Evolutionary conservation across 2,113 vertebrate species (phyloP).

Genomic region (Probosciger aterrimus): DNA sequence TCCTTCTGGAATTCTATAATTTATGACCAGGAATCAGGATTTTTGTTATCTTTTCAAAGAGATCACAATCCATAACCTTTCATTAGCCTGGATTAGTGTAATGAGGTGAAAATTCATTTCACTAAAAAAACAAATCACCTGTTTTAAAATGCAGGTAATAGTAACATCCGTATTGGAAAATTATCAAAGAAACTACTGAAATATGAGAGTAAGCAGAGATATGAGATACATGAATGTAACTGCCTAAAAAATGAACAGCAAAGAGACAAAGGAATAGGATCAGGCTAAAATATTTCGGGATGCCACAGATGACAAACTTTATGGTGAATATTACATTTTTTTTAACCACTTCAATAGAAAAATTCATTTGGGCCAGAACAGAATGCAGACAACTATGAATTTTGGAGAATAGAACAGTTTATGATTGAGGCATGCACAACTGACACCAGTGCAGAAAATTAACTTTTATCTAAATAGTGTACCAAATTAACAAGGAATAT

Average conservation of each 20-base stretch:
- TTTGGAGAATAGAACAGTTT: background rate
- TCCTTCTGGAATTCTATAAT: background rate
- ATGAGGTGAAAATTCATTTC: background rate
- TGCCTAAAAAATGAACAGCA: background rate
- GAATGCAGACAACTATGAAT: background rate
- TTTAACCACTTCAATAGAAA: background rate
- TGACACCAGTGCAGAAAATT: background rate
- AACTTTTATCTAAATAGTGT: background rate
- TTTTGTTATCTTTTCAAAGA: background rate
- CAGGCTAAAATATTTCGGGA: background rate
- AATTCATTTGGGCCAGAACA: background rate
- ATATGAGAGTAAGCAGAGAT: background rate
- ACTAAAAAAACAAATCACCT: background rate
- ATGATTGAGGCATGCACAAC: background rate
- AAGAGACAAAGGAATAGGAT: background rate
- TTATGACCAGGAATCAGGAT: background rate
- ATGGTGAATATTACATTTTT: background rate
- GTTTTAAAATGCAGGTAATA: background rate
- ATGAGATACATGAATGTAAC: background rate
- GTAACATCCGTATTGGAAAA: background rate
- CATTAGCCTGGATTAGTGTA: background rate
- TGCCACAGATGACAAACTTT: background rate
- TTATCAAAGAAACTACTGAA: background rate
- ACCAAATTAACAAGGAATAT: background rate
- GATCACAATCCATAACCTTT: background rate